phyloP scores from a whole-genome alignment of 2,797 vertebrate genomes.

The Morelia viridis region DNA sequence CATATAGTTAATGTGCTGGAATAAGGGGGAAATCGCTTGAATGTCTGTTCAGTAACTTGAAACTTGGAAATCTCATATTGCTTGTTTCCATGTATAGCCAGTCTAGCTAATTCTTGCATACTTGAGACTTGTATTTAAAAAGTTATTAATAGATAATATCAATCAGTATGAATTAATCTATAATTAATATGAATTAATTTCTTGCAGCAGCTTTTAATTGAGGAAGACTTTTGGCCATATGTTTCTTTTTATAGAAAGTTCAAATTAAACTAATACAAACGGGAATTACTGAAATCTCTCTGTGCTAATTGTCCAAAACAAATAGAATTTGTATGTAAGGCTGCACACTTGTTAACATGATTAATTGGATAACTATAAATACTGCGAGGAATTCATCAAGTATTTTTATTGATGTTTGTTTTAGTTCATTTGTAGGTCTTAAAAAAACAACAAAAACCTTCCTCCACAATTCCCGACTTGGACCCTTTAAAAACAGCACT shows the following conservation, averaged over 20 bases:
- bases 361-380: background rate
- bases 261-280: background rate
- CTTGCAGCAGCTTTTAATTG: background rate
- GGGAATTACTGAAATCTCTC: background rate
- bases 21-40: background rate
- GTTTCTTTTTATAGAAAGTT: background rate
- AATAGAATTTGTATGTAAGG: background rate
- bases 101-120: background rate
- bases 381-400: background rate
- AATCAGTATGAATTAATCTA: background rate
- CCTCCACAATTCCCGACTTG: background rate
- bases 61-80: background rate
- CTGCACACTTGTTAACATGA: background rate
- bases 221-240: background rate
- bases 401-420: background rate
- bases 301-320: background rate
- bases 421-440: background rate
- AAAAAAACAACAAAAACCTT: background rate
- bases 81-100: fast-evolving
- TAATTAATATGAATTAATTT: background rate
- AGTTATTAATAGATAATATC: background rate
- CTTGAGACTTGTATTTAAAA: background rate
- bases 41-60: background rate
- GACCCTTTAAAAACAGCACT: background rate
- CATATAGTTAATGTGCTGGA: background rate